Conservation (phyloP, 2,797 vertebrate species). For the Tragopan temminckii region DNA sequence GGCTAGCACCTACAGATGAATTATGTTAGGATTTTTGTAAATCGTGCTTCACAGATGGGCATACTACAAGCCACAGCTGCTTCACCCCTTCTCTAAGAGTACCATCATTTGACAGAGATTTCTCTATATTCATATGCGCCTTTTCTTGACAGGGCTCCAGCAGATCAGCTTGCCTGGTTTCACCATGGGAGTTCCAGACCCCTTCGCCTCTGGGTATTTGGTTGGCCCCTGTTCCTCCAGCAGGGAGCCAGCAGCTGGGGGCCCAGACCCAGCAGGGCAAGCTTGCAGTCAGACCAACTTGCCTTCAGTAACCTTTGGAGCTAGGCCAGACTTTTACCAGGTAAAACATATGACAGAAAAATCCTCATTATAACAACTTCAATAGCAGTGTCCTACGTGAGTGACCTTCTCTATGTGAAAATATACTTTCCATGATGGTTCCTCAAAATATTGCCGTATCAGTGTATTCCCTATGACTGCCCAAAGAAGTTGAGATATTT, state of each 20-base stretch:
- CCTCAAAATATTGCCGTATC: not conserved
- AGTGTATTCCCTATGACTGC: not conserved
- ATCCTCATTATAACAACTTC: not conserved
- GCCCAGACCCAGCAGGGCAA: not conserved
- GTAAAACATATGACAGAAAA: not conserved
- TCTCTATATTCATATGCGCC: not conserved
- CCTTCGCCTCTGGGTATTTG: not conserved
- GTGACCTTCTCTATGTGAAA: not conserved
- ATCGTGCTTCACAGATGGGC: accelerated
- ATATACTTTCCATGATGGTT: not conserved
- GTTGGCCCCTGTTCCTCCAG: not conserved
- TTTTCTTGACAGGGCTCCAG: not conserved
- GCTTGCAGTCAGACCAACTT: not conserved
- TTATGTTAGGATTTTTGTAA: not conserved
- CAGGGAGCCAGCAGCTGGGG: accelerated
- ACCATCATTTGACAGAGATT: not conserved
- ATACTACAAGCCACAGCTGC: not conserved
- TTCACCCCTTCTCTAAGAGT: not conserved
- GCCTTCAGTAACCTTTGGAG: not conserved
- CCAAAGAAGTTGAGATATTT: not conserved
- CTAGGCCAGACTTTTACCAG: not conserved
- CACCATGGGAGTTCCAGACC: accelerated
- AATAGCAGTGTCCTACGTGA: not conserved
- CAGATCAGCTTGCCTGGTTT: not conserved
- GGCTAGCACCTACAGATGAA: not conserved